phyloP scores from a whole-genome alignment of 2,113 vertebrate species.

The Antennarius striatus region DNA sequence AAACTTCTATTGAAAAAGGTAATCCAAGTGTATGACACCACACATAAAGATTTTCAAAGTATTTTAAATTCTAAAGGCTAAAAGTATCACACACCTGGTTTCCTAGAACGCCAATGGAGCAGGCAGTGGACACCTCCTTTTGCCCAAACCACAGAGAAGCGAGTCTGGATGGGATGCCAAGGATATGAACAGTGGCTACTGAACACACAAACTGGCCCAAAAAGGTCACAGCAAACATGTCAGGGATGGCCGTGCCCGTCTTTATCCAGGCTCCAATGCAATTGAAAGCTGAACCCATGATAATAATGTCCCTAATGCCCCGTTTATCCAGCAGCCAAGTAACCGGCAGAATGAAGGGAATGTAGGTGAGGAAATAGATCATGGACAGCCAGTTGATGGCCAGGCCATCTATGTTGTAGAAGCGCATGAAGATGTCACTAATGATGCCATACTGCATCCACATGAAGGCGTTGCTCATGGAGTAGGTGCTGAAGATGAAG shows the following conservation, averaged over 20 bases:
- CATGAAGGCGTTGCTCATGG: constrained; percentile 89
- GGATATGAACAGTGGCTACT: constrained; percentile 83
- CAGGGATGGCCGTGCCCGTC: constrained; percentile 78
- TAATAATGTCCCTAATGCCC: constrained; percentile 82
- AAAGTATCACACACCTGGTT: constrained; percentile 85
- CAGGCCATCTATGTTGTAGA: constrained; percentile 80
- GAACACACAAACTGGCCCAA: constrained; percentile 86
- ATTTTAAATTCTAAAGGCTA: constrained; percentile 9
- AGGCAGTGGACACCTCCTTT: constrained; percentile 86
- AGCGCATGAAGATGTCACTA: constrained; percentile 82
- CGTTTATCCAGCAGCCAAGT: constrained; percentile 76
- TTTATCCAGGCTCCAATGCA: constrained; percentile 90
- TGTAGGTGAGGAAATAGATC: constrained; percentile 88
- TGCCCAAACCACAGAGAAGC: constrained; percentile 88
- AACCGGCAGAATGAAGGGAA: constrained; percentile 86
- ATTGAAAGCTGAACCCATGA: constrained; percentile 84
- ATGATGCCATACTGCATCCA: constrained; percentile 91
- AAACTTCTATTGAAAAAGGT: too few species aligned
- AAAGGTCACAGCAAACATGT: constrained; percentile 82
- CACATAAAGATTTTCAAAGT: too few species aligned
- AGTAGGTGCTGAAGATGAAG: constrained; percentile 84
- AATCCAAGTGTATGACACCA: too few species aligned
- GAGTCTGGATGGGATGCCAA: constrained; percentile 86
- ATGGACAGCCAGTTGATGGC: constrained; percentile 90
- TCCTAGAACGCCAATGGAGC: constrained; percentile 87